Evolutionary conservation across 2,797 vertebrate genomes (phyloP), one percentile per base, ranked within the genome.

Genomic region (Bovichtus variegatus): DNA sequence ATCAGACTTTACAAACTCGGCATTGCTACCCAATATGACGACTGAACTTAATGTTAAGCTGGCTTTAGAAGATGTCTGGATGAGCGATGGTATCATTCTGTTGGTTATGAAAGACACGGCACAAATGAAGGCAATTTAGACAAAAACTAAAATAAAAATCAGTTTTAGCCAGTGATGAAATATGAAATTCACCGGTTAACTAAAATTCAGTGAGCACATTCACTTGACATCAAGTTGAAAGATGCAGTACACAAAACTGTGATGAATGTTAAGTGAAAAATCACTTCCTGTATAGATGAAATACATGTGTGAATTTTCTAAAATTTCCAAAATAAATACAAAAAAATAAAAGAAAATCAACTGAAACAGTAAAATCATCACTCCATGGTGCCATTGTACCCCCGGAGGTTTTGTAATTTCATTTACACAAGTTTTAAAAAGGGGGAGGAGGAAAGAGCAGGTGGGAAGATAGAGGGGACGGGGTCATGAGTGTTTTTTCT

Each of bases 341-440:
- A 53, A 67, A 81, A 77, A n/a, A n/a, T n/a, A n/a, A n/a, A 74
- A 67, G 50, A 46, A 80, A 74, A 74, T 74, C 21, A 58, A 76
- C 44, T 57, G 44, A 74, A 79, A 80, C 16, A 82, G 67, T 75
- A 80, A 84, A 88, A 91, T 84, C 76, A 87, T 84, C 80, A 85
- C 59, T 88, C 82, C 82, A 86, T 88, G 94, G 94, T 91, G 94
- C 79, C 85, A 23, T 77, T 94, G 93, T 93, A 93, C 86, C 91
- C 86, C 82, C 7, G 6, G 74, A 81, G 80, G 60, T 69, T 85
- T 86, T 85, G 87, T 87, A 83, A 91, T 93, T 92, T 85, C 89
- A 93, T 95, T 92, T 93, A 94, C 92, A 95, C 90, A 91, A 90
- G 86, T 92, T 91, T 13, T 90, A 90, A 91, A 94, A 91, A 88